A percentile compares a stretch with the other conserved stretches of the same genome.
Conservation (phyloP, 2,888 invertebrate species). For the Nymphalis polychloros region DNA sequence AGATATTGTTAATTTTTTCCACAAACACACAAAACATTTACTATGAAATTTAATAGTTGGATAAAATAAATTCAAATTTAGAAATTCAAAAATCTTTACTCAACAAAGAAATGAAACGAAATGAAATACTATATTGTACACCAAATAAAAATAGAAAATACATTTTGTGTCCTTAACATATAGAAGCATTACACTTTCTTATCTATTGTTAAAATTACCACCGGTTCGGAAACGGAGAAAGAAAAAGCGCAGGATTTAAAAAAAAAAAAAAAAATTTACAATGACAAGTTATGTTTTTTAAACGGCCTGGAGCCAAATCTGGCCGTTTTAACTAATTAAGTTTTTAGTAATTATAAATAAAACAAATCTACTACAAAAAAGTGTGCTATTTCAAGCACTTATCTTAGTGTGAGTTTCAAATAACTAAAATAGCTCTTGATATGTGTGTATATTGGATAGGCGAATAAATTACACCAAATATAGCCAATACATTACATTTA, state of each 20-base stretch:
- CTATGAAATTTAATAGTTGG: background rate
- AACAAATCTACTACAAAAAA: background rate
- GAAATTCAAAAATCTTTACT: too few relatives aligned
- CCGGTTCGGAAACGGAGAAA: too few relatives aligned
- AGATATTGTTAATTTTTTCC: conserved; percentile 16
- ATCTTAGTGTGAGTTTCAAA: background rate
- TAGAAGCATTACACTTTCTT: too few relatives aligned
- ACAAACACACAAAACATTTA: conserved; percentile 3
- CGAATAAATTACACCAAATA: conserved; percentile 8
- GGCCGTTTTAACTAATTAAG: background rate
- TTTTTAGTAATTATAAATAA: background rate
- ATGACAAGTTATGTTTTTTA: too few relatives aligned
- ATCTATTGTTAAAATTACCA: too few relatives aligned
- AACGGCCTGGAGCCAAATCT: too few relatives aligned
- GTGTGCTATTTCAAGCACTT: background rate
- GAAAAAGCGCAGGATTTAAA: too few relatives aligned
- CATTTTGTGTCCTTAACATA: too few relatives aligned
- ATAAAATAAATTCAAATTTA: background rate
- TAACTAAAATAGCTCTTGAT: background rate
- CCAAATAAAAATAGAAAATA: too few relatives aligned
- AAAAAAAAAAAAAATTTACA: too few relatives aligned
- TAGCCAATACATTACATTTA: background rate
- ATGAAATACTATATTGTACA: too few relatives aligned
- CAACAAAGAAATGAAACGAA: too few relatives aligned
- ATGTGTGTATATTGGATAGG: background rate